Evolutionary conservation across 2,888 invertebrate genomes (phyloP), one percentile per base, ranked within the genome.

Genomic region (Megaustenia siamemsis): DNA sequence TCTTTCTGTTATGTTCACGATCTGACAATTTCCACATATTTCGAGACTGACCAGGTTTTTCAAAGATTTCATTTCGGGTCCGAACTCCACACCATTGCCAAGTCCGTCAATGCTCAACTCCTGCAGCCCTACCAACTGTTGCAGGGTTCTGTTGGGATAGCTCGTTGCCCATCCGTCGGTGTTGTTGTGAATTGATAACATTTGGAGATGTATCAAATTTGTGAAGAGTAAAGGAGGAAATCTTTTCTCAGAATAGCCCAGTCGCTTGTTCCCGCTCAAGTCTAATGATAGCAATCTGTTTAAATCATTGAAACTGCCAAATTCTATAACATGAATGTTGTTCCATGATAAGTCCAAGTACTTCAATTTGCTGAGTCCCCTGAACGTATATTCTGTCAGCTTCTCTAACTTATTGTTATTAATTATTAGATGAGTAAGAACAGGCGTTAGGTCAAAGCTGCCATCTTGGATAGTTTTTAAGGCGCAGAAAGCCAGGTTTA

Each of bases 101-200:
- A 80, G 32, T 49, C 80, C 80, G 35, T 80, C 80, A 53, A 80
- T 69, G 0, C 45, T n/a, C 10, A 80, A 28, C 6, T 68, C 35
- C 15, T 40, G 12, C 35, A 80, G n/a, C 1, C n/a, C 32, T 1
- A 63, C 43, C 38, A 77, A 24, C 60, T 60, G 38, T 10, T 63
- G n/a, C 60, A 80, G n/a, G 0, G 28, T 53, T 53, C 49, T 35
- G 12, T 69, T 32, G 8, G 80, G 80, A 49, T 80, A 80, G 3
- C 1, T 53, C 5, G 5, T 32, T 0, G 32, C 49, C 1, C 1
- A 6, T 24, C 21, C 38, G 10, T 21, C 40, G 3, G n/a, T 8
- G 24, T 69, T 63, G 4, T 43, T 32, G 2, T 69, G 53, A 8
- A 80, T 49, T 15, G n/a, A 49, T 0, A 80, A 35, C 24, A 53